Conservation (phyloP, 2,888 invertebrate genomes). For the Bimastos eiseni region DNA sequence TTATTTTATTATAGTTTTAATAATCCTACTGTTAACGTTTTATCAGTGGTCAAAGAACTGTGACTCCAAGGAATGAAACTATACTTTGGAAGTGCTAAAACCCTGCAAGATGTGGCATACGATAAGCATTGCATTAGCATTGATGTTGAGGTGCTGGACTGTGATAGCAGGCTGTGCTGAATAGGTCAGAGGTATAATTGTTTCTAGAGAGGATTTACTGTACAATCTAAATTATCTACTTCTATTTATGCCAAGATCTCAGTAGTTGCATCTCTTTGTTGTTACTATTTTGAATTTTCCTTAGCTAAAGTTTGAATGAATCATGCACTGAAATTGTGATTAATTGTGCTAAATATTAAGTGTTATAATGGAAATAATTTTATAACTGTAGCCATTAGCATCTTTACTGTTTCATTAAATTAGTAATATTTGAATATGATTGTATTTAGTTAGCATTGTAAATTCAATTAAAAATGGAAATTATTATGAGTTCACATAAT, state of each 20-base stretch:
- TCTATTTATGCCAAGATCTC: background rate
- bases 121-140: too few relatives aligned
- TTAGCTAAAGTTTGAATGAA: background rate
- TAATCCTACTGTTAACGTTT: too few relatives aligned
- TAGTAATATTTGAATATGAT: background rate
- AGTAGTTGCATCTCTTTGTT: background rate
- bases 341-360: background rate
- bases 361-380: background rate
- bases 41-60: too few relatives aligned
- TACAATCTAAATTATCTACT: background rate
- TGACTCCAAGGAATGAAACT: too few relatives aligned
- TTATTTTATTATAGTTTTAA: too few relatives aligned
- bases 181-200: too few relatives aligned
- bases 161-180: background rate
- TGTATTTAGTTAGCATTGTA: background rate
- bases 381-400: background rate
- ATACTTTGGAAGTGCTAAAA: too few relatives aligned
- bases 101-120: too few relatives aligned
- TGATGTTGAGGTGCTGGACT: background rate
- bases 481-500: background rate
- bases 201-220: background rate
- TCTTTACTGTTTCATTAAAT: background rate
- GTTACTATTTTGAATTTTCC: background rate
- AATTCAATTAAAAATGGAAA: background rate
- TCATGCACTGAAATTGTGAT: background rate